These are phyloP conservation scores for Ceratina japonica DNA, from an alignment of 1,140 invertebrate species.

Conservation along the genomic window DNA sequence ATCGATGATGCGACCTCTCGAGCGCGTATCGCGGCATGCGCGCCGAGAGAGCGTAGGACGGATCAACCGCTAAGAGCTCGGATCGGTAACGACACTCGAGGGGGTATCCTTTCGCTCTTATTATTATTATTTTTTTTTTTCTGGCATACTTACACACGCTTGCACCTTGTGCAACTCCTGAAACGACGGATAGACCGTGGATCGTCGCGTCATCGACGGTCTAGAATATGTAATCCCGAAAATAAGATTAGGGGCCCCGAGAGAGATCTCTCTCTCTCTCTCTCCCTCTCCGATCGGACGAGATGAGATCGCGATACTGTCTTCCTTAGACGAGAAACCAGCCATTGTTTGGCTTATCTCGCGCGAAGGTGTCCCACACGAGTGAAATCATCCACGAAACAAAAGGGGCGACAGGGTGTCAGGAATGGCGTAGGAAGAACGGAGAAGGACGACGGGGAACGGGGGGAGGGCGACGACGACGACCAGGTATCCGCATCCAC, in stretches of 20 bases:
- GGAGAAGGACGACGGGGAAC: not conserved
- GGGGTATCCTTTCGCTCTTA: not conserved
- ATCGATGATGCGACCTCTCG: slow-evolving; percentile 50
- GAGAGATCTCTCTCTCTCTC: too few relatives aligned
- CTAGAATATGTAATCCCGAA: slow-evolving; percentile 24
- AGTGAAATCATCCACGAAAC: slow-evolving; percentile 65
- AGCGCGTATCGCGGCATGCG: not conserved
- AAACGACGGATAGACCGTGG: not conserved
- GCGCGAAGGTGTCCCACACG: slow-evolving; percentile 56
- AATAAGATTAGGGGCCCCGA: slow-evolving; percentile 24
- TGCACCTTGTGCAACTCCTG: not conserved
- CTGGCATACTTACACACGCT: not conserved
- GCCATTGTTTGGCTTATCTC: slow-evolving; percentile 62
- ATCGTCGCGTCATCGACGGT: not conserved
- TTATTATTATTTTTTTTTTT: not conserved
- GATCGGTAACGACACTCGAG: slow-evolving; percentile 9
- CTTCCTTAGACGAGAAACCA: slow-evolving; percentile 53
- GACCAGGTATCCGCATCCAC: slow-evolving; percentile 56
- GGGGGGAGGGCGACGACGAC: slow-evolving; percentile 34
- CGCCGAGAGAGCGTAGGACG: slow-evolving; percentile 45
- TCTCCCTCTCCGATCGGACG: slow-evolving; percentile 44
- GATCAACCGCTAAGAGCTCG: slow-evolving; percentile 37
- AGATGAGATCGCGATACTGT: slow-evolving; percentile 65
- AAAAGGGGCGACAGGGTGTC: slow-evolving; percentile 56
- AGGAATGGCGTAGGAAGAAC: slow-evolving; percentile 44